These are phyloP conservation scores for Nomada fabriciana DNA, from an alignment of 2,888 invertebrate species.

Conservation along the genomic window DNA sequence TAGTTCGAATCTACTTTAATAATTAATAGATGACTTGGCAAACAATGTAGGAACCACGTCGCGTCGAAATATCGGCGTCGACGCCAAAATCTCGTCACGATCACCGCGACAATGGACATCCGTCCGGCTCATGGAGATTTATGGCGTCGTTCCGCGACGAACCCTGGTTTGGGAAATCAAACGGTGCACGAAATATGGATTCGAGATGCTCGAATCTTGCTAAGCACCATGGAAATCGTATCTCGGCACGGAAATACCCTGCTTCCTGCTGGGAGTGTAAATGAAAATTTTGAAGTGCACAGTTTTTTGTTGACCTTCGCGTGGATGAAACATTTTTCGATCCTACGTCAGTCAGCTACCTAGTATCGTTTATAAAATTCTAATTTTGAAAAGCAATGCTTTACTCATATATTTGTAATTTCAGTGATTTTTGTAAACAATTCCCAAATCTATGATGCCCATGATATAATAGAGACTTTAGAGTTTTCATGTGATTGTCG, in stretches of 20 bases:
- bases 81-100: constrained; percentile 56
- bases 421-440: no score
- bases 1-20: constrained; percentile 19
- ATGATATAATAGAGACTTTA: no score
- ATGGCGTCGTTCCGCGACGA: constrained; percentile 43
- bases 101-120: constrained; percentile 50
- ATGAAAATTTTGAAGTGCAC: neutral
- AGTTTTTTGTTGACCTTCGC: neutral
- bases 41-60: constrained; percentile 42
- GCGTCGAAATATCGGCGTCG: constrained; percentile 48
- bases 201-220: constrained; percentile 14
- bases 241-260: neutral
- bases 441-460: no score
- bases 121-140: constrained; percentile 51
- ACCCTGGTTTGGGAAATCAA: constrained; percentile 31
- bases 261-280: neutral
- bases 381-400: no score
- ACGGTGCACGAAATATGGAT: constrained; percentile 50
- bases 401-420: no score
- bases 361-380: no score
- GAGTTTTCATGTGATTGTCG: no score
- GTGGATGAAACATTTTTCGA: neutral
- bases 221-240: constrained; percentile 11
- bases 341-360: neutral
- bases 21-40: constrained; percentile 46